phyloP scores from a whole-genome alignment of 2,888 invertebrate genomes.

The Galerucella calmariensis region DNA sequence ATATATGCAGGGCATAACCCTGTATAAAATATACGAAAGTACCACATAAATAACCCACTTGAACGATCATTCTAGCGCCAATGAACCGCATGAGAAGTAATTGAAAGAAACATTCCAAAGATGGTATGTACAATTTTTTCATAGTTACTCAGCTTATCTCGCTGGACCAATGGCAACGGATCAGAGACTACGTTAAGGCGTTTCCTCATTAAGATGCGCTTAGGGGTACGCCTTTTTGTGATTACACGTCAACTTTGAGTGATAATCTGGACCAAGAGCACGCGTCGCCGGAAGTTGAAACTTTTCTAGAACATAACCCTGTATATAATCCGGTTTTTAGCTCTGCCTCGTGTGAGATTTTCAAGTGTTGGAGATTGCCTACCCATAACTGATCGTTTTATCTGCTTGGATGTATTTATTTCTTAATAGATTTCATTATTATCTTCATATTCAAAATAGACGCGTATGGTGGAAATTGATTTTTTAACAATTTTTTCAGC shows the following conservation, averaged over 20 bases:
- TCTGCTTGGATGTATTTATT: too few relatives aligned
- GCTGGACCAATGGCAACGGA: slow-evolving; percentile 60
- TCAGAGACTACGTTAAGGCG: slow-evolving; percentile 51
- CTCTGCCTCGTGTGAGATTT: slow-evolving; percentile 42
- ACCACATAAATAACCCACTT: neutral
- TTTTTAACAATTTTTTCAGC: too few relatives aligned
- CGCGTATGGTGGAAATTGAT: too few relatives aligned
- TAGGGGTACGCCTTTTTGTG: slow-evolving; percentile 63
- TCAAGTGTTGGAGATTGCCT: slow-evolving; percentile 41
- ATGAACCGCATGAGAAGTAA: neutral
- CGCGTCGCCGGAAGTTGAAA: slow-evolving; percentile 60
- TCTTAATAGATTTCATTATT: neutral
- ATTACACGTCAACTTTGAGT: slow-evolving; percentile 66
- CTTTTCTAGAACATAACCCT: slow-evolving; percentile 55
- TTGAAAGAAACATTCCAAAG: slow-evolving; percentile 35
- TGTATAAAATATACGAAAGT: neutral
- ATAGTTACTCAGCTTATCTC: slow-evolving; percentile 41
- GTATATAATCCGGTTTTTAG: slow-evolving; percentile 49
- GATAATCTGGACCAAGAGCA: slow-evolving; percentile 60
- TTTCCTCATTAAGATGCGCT: slow-evolving; percentile 63
- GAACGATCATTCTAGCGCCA: neutral
- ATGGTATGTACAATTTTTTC: slow-evolving; percentile 41
- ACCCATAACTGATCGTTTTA: neutral
- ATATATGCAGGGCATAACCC: too few relatives aligned
- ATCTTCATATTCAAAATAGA: neutral